Evolutionary conservation across 2,888 invertebrate genomes (phyloP), one percentile per base, ranked within the genome.

Genomic region (Brassicogethes aeneus): DNA sequence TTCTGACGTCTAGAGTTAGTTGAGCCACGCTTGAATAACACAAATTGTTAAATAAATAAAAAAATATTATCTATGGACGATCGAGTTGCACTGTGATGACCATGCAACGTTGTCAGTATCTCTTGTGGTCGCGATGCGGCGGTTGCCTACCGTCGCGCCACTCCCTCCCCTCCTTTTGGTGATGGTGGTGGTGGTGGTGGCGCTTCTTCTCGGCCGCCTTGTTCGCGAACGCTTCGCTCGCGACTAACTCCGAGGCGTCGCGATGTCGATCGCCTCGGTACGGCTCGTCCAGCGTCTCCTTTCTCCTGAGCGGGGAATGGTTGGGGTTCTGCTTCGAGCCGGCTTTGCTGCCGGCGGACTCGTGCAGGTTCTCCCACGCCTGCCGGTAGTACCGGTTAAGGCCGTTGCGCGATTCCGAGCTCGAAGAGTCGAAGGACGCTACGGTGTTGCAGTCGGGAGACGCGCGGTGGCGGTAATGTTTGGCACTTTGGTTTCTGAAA

Each of bases 321-420:
- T 70, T 70, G 12, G 48, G 48, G 41, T 35, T 76, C 78, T 62
- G 69, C 48, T 59, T 63, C 10, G 59, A 47, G 34, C 61, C 63
- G 1, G 64, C 59, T 58, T 79, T 80, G 15, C 76, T 75, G 1
- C 79, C 80, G 2, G 86, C 79, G 2, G 85, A 82, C 64, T 89
- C 88, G 64, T 89, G 88, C 2, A 93, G 75, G 64, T 91, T 90
- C 64, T 92, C 91, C 93, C 93, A 93, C 2, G 92, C 92, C 65
- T 90, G 86, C 16, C 89, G 78, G 69, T 92, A 92, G 69, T 88
- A 91, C 43, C 89, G 77, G 65, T 89, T 91, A 46, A 93, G 73
- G 13, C 77, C 77, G 57, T 82, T 79, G 37, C 87, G 77, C 5
- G 87, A 88, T 60, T 89, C 90, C 0, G 88, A 87, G 37, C 87